Evolutionary conservation across 1,140 invertebrate genomes (phyloP).

Genomic region (Drosophila gunungcola): DNA sequence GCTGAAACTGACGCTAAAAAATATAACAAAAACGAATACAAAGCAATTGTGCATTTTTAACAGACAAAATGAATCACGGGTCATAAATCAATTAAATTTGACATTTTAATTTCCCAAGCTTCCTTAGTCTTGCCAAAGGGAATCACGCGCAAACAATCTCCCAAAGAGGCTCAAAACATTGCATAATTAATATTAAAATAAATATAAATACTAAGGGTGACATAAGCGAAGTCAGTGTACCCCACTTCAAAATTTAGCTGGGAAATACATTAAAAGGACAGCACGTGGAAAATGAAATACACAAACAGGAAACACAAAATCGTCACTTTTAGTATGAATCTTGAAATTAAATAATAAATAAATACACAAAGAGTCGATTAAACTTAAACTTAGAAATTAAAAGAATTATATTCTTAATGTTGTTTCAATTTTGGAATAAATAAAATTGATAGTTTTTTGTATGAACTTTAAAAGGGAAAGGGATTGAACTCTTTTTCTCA

Average conservation of each 20-base stretch:
- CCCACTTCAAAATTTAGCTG: slow-evolving; percentile 18
- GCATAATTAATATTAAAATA: slow-evolving; percentile 42
- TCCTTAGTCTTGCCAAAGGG: slow-evolving; percentile 2
- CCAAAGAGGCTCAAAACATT: slow-evolving; percentile 27
- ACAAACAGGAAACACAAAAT: not conserved
- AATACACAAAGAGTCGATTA: not conserved
- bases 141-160: slow-evolving; percentile 12
- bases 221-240: slow-evolving; percentile 16
- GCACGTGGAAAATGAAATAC: not conserved
- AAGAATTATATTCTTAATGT: too few species aligned
- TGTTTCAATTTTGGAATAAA: too few species aligned
- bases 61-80: slow-evolving; percentile 50
- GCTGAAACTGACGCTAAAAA: not conserved
- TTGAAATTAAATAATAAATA: not conserved
- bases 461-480: too few species aligned
- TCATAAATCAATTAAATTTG: slow-evolving; percentile 77
- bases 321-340: not conserved
- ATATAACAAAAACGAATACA: slow-evolving; percentile 26
- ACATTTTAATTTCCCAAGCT: slow-evolving; percentile 63
- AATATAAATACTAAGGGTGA: slow-evolving; percentile 16
- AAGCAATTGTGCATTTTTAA: slow-evolving; percentile 50
- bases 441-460: too few species aligned
- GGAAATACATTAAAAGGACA: slow-evolving; percentile 1
- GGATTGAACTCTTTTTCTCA: too few species aligned
- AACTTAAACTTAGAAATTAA: not conserved